Evolutionary conservation across 2,797 vertebrate genomes (phyloP), one percentile per base, ranked within the genome.

Genomic region (Clamator glandarius): DNA sequence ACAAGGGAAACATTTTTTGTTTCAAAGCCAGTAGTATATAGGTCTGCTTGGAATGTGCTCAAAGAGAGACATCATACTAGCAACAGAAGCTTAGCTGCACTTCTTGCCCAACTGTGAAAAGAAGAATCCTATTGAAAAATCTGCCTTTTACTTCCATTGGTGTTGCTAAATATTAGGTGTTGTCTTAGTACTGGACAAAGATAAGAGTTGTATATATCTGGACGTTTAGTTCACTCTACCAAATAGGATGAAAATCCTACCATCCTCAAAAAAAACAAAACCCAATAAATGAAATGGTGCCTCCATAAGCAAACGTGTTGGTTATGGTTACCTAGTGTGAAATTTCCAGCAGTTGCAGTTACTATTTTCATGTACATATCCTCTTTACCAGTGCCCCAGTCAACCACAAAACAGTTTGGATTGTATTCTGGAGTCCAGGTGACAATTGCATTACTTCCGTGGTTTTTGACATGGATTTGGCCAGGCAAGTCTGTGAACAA

Each of bases 341-440:
- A 91, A 68, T 91, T 95, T 70, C 78, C 63, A 1, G 62, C 72
- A 57, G 83, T 7, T 0, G 42, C 23, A 79, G 90, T 74, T 36
- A 95, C 5, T 72, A 96, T 89, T 87, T 94, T 87, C 80, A 80
- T 93, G 26, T 6, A 28, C 94, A 97, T 96, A 67, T 96, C 86
- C 8, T 70, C 90, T 92, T 94, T 84, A 76, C 74, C 51, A 39
- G 94, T 96, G 76, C 96, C 96, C 98, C 98, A 99, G 93, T 99
- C 98, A 87, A 98, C 97, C 15, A 97, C 97, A 78, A 97, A 99
- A 97, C 98, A 99, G 68, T 95, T 82, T 31, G 95, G 97, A 9
- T 8, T 69, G 66, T 86, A 89, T 46, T 96, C 54, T 31, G 95
- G 93, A 69, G 67, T 96, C 98, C 98, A 99, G 5, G 93, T 95